Conservation (phyloP, 1,140 invertebrate species). For the Physella acuta region DNA sequence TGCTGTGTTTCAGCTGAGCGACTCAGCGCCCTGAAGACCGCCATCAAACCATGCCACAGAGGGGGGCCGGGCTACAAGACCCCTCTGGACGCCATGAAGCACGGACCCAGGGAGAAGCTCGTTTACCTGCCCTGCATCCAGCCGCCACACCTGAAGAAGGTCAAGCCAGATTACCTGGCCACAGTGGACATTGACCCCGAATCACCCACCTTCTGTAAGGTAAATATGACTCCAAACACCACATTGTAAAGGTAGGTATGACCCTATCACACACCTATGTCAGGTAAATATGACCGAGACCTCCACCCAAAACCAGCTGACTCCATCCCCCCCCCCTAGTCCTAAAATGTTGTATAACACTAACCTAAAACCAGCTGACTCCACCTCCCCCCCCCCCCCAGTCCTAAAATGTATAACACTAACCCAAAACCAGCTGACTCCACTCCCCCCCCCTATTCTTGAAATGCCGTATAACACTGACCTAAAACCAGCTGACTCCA, state of each 20-base stretch:
- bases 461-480: background rate
- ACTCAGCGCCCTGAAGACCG: constrained; percentile 6
- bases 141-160: constrained; percentile 34
- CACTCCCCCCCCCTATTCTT: background rate
- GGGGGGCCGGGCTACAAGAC: constrained; percentile 57
- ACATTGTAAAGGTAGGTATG: no score
- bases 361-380: no score
- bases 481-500: background rate
- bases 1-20: constrained; percentile 25
- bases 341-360: no score
- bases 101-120: constrained; percentile 78
- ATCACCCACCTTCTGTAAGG: constrained; percentile 83
- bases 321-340: no score
- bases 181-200: constrained; percentile 88
- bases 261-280: no score
- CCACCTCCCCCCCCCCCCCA: no score
- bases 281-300: no score
- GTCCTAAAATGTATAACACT: no score
- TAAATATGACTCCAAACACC: no score
- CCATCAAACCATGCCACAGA: constrained; percentile 27
- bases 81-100: constrained; percentile 78
- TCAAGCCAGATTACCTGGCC: constrained; percentile 77
- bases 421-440: no score
- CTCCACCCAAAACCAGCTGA: no score
- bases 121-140: constrained; percentile 79